Evolutionary conservation across 2,888 invertebrate species (phyloP).

Genomic region (Mycogona germanica): DNA sequence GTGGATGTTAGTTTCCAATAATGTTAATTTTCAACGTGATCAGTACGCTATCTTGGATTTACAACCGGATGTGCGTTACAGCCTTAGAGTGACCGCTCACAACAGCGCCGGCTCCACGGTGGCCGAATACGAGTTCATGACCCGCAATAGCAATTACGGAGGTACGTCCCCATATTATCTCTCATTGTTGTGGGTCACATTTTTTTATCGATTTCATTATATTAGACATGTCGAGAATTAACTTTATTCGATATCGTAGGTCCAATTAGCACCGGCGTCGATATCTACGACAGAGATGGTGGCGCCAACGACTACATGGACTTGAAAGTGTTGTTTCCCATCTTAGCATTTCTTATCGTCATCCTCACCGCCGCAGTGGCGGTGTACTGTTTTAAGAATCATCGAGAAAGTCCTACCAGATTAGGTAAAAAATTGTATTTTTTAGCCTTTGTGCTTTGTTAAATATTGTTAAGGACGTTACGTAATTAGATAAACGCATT

Average conservation of each 20-base stretch:
- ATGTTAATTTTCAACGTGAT: conserved; percentile 17
- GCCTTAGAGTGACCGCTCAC: conserved; percentile 19
- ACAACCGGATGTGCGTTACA: conserved; percentile 13
- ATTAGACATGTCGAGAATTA: too few relatives aligned
- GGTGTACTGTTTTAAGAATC: conserved; percentile 14
- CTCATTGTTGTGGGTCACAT: too few relatives aligned
- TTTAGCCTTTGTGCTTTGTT: too few relatives aligned
- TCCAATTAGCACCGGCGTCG: conserved; percentile 5
- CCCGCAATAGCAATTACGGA: too few relatives aligned
- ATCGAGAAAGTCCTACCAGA: conserved; percentile 11
- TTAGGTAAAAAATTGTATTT: conserved; percentile 5
- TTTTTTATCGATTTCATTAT: too few relatives aligned
- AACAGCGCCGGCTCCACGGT: conserved; percentile 21
- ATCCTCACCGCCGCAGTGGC: conserved; percentile 14
- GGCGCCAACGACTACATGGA: conserved; percentile 12
- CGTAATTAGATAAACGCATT: too few relatives aligned
- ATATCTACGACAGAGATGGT: neutral
- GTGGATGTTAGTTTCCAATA: conserved; percentile 21
- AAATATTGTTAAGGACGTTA: too few relatives aligned
- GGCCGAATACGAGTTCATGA: conserved; percentile 19
- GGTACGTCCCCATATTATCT: too few relatives aligned
- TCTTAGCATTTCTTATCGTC: conserved; percentile 16
- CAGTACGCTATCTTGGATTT: conserved; percentile 15
- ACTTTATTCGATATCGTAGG: too few relatives aligned
- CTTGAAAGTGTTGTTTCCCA: conserved; percentile 19